These are phyloP conservation scores for Zaprionus capensis DNA, from an alignment of 1,140 invertebrate genomes.

Conservation along the genomic window DNA sequence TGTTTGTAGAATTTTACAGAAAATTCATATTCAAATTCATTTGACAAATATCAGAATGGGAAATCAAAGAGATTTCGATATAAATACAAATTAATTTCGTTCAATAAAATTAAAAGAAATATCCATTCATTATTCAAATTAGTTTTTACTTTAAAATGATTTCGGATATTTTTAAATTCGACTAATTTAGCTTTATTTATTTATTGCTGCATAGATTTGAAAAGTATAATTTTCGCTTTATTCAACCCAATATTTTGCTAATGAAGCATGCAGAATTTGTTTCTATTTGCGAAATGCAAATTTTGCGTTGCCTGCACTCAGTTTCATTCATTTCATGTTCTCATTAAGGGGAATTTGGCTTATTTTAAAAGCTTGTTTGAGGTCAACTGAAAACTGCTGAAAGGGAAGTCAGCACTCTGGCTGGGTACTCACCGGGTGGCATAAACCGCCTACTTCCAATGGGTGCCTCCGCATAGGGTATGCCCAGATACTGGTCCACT, in stretches of 20 bases:
- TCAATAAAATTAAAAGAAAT: neutral
- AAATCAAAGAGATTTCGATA: neutral
- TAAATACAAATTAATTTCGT: neutral
- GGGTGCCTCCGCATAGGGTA: slow-evolving; percentile 97
- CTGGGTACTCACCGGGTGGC: slow-evolving; percentile 88
- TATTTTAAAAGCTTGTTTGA: neutral
- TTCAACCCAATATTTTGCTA: neutral
- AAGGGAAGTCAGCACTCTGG: neutral
- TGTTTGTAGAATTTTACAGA: neutral
- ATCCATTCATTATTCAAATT: neutral
- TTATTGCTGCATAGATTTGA: neutral
- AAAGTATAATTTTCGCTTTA: neutral
- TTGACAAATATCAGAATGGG: too few relatives aligned
- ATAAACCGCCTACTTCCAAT: slow-evolving; percentile 93
- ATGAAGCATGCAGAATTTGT: neutral
- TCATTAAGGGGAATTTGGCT: neutral
- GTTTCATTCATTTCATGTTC: neutral
- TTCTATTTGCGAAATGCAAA: neutral
- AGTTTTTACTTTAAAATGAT: neutral
- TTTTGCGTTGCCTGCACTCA: neutral
- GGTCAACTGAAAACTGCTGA: neutral
- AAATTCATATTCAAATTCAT: too few relatives aligned
- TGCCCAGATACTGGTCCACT: slow-evolving; percentile 89
- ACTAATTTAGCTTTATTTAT: neutral
- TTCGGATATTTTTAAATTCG: neutral